Conservation (phyloP, 30 jellyfish, hydroid and myxozoan genomes). For the Aurelia coerulea region DNA sequence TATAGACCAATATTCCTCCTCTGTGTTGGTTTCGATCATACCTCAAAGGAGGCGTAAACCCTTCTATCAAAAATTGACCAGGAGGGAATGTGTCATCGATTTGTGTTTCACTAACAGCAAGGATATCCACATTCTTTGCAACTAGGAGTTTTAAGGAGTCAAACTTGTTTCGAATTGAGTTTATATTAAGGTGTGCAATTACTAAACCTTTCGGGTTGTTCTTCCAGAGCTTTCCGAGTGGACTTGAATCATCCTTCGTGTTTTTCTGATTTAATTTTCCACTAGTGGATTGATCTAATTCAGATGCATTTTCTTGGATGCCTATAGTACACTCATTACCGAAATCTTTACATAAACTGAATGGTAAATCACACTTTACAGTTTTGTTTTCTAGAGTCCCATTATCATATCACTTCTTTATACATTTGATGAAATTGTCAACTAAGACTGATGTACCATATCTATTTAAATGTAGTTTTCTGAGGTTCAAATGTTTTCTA, state of each 20-base stretch:
- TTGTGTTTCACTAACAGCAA: constrained; percentile 37
- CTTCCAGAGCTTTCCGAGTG: constrained; percentile 17
- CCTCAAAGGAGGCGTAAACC: constrained; percentile 44
- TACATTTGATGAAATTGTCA: too few relatives aligned
- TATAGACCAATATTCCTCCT: constrained; percentile 28
- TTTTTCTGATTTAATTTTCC: neutral
- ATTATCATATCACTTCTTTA: neutral
- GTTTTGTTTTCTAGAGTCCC: constrained; percentile 7
- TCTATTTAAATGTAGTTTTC: too few relatives aligned
- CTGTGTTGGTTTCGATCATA: constrained; percentile 36
- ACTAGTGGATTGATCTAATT: constrained; percentile 1
- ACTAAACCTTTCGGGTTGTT: constrained; percentile 14
- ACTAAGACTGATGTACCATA: too few relatives aligned
- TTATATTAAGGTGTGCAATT: constrained; percentile 22
- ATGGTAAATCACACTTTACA: neutral
- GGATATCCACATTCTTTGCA: constrained; percentile 18
- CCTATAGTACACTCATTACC: constrained; percentile 15
- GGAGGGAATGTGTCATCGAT: constrained; percentile 56
- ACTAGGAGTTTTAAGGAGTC: constrained; percentile 27
- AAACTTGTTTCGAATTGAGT: neutral
- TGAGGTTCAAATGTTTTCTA: too few relatives aligned
- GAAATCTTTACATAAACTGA: neutral
- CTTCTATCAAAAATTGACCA: constrained; percentile 48
- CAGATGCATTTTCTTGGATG: constrained; percentile 22
- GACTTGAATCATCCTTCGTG: neutral